phyloP scores from a whole-genome alignment of 2,113 vertebrate species.

The Miniopterus natalensis region DNA sequence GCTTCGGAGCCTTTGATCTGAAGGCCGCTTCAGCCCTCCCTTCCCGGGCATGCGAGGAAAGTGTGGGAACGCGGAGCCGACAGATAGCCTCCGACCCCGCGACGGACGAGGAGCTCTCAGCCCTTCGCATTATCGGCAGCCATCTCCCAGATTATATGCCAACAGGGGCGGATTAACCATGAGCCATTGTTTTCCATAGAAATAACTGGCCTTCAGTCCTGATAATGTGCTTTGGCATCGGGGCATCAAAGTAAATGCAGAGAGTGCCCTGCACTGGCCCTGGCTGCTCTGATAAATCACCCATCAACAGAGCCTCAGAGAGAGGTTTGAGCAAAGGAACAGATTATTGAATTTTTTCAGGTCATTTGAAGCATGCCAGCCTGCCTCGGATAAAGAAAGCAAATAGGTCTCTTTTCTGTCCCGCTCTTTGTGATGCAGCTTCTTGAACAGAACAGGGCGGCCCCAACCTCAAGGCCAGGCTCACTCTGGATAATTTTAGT shows the following conservation, averaged over 20 bases:
- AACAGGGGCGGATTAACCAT: slow-evolving; percentile 38
- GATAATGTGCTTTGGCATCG: slow-evolving; percentile 58
- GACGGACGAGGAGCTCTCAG: background rate
- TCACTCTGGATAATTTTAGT: background rate
- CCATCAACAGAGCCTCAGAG: slow-evolving; percentile 47
- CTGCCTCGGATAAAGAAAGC: slow-evolving; percentile 63
- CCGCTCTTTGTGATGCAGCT: background rate
- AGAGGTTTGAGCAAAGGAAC: slow-evolving; percentile 68
- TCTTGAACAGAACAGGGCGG: background rate
- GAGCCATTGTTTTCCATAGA: slow-evolving; percentile 28
- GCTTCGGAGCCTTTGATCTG: background rate
- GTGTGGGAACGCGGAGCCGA: background rate
- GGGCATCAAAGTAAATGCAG: slow-evolving; percentile 44
- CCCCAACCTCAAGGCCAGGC: background rate
- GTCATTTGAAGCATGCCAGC: slow-evolving; percentile 69
- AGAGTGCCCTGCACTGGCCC: slow-evolving; percentile 3
- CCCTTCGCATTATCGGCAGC: background rate
- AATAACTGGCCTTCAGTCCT: slow-evolving; percentile 27
- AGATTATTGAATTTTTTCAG: slow-evolving; percentile 78
- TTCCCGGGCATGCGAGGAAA: background rate
- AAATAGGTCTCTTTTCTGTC: slow-evolving; percentile 55
- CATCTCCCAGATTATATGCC: background rate
- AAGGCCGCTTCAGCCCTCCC: background rate
- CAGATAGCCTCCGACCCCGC: background rate
- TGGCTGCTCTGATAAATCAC: slow-evolving; percentile 62